These are phyloP conservation scores for Eptesicus fuscus DNA, from an alignment of 2,113 vertebrate genomes.

Conservation along the genomic window DNA sequence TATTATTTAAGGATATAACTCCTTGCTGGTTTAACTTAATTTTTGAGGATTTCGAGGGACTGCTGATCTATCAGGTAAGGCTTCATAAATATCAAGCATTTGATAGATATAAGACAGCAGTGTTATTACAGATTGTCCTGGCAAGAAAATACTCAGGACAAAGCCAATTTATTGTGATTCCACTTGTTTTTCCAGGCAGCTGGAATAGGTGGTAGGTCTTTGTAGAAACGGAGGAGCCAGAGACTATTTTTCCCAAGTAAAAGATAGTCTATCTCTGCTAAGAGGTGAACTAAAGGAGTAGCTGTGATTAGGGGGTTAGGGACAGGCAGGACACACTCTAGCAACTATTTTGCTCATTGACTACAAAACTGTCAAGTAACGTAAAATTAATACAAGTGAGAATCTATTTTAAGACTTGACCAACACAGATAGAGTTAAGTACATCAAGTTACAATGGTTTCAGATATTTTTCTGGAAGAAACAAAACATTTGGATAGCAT, in stretches of 20 bases:
- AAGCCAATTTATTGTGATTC: not conserved
- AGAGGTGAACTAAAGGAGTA: not conserved
- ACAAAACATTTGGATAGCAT: not conserved
- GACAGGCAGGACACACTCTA: not conserved
- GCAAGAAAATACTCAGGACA: not conserved
- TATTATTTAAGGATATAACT: constrained; percentile 5
- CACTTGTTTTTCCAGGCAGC: not conserved
- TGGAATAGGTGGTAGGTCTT: not conserved
- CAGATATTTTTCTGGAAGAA: not conserved
- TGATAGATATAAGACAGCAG: constrained; percentile 19
- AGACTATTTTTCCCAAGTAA: not conserved
- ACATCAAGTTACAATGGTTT: not conserved
- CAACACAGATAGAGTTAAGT: not conserved
- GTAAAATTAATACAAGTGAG: not conserved
- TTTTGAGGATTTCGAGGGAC: constrained; percentile 32
- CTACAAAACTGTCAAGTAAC: not conserved
- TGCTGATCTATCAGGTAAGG: constrained; percentile 41
- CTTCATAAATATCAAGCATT: constrained; percentile 26
- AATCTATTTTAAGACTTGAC: not conserved
- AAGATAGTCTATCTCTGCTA: not conserved
- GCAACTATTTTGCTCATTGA: not conserved
- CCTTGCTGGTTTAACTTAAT: constrained; percentile 36
- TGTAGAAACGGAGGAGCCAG: not conserved
- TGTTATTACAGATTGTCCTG: not conserved
- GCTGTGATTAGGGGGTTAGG: not conserved